Evolutionary conservation across 2,888 invertebrate genomes (phyloP).

Genomic region (Thysanoteuthis rhombus): DNA sequence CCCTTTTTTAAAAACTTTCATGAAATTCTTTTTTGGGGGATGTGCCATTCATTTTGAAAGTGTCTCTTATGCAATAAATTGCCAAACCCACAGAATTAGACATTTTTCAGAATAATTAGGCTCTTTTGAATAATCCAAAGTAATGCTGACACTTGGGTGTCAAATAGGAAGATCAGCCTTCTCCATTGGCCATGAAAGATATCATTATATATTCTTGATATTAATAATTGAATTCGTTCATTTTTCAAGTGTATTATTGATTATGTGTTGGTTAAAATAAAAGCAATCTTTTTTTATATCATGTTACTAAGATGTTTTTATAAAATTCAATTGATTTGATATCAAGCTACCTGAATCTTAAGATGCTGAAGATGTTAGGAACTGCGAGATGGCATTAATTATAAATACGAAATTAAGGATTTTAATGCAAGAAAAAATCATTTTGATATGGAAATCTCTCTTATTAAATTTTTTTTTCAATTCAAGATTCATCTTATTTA

Average conservation of each 20-base stretch:
- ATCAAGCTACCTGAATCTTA: not conserved
- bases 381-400: not conserved
- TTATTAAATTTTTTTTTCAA: not conserved
- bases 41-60: not conserved
- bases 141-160: not conserved
- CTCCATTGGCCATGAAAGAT: not conserved
- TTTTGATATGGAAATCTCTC: no score
- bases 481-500: not conserved
- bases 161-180: not conserved
- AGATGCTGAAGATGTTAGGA: not conserved
- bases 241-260: not conserved
- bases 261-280: not conserved
- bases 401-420: no score
- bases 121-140: not conserved
- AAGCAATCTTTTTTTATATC: not conserved
- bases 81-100: not conserved
- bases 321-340: not conserved
- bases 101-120: not conserved
- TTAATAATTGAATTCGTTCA: not conserved
- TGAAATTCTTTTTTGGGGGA: not conserved
- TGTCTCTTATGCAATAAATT: not conserved
- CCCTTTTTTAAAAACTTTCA: no score
- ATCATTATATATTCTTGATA: conserved; percentile 1
- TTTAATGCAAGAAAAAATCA: not conserved
- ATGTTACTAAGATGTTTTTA: not conserved